Evolutionary conservation across 1,140 invertebrate species (phyloP).

Genomic region (Dolichoris vasculosae): DNA sequence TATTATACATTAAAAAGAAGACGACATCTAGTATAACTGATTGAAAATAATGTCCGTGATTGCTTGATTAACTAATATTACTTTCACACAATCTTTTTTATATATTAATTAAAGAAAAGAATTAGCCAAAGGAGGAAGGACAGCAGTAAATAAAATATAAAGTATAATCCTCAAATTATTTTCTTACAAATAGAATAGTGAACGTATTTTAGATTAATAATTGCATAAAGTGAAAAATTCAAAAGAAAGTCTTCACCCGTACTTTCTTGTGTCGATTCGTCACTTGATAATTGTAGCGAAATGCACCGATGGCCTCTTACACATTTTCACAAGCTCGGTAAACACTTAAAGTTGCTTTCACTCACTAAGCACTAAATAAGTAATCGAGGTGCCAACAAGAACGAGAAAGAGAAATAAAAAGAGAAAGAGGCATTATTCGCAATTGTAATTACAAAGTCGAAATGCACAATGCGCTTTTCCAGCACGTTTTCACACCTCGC

Average conservation of each 20-base stretch:
- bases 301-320: not conserved
- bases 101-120: not conserved
- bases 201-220: not conserved
- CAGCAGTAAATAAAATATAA: not conserved
- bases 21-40: not conserved
- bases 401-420: no score
- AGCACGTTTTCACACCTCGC: not conserved
- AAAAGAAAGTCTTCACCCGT: not conserved
- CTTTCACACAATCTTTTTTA: not conserved
- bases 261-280: not conserved
- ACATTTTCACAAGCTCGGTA: not conserved
- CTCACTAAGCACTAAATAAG: not conserved
- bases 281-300: not conserved
- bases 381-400: no score
- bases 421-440: no score
- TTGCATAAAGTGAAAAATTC: not conserved
- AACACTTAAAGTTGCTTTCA: slow-evolving; percentile 5
- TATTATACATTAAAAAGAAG: not conserved
- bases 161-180: not conserved
- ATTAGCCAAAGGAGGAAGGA: not conserved
- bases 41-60: not conserved
- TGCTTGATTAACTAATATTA: not conserved
- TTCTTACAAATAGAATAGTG: not conserved
- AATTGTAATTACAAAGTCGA: no score
- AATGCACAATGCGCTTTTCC: not conserved